Percentiles rank a stretch among this genome's conserved stretches.
phyloP scores from a whole-genome alignment of 23 tunicate species.

The Styela clava region DNA sequence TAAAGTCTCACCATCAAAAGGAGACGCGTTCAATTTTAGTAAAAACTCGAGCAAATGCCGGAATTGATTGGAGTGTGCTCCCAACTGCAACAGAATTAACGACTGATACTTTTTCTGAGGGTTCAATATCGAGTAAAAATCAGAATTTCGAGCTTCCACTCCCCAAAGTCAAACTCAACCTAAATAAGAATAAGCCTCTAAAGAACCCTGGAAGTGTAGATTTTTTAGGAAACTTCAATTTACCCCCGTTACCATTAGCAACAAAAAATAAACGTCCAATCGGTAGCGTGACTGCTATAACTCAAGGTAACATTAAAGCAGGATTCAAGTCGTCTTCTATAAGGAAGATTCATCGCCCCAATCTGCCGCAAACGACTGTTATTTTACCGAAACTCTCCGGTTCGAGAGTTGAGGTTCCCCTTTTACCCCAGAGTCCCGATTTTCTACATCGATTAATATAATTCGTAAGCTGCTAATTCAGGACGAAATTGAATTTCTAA shows the following conservation, averaged over 20 bases:
- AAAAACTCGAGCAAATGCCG: conserved; percentile 12
- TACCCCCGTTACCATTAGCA: conserved; percentile 5
- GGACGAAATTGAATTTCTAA: too few species aligned
- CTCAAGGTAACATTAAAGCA: neutral
- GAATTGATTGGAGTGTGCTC: neutral
- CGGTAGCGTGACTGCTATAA: conserved; percentile 13
- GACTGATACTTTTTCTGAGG: neutral
- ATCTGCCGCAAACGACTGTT: neutral
- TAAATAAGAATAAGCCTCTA: neutral
- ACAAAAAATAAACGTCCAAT: conserved; percentile 1
- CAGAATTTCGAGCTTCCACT: neutral
- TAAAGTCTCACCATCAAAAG: neutral
- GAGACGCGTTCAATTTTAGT: neutral
- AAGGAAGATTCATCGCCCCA: neutral
- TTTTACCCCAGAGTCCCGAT: conserved; percentile 29
- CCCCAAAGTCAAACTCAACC: neutral
- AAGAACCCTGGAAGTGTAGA: neutral
- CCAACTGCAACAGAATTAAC: neutral
- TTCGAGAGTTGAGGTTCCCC: conserved; percentile 2
- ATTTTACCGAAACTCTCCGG: conserved; percentile 13
- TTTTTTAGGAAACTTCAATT: neutral
- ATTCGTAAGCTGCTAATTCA: too few species aligned
- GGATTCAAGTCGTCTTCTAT: conserved; percentile 17
- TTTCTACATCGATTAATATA: conserved; percentile 10
- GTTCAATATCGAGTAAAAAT: neutral